phyloP scores from a whole-genome alignment of 2,113 vertebrate genomes.

The Hippolais icterina region DNA sequence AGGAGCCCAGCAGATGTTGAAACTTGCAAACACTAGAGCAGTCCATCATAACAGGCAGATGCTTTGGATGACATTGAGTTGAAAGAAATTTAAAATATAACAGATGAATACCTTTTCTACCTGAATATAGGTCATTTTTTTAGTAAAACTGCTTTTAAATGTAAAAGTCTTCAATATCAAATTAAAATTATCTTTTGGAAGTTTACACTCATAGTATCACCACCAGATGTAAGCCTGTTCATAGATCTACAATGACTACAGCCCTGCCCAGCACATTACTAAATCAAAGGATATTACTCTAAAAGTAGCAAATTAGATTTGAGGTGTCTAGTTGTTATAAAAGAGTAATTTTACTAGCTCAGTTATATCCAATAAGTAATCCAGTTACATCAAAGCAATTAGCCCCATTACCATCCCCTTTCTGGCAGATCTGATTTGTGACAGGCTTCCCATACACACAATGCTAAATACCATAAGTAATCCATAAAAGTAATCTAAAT shows the following conservation, averaged over 20 bases:
- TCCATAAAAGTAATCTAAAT: neutral
- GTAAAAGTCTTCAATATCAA: neutral
- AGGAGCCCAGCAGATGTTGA: neutral
- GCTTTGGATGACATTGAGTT: neutral
- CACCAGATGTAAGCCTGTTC: neutral
- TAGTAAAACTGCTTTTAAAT: neutral
- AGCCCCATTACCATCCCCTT: neutral
- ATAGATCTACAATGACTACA: neutral
- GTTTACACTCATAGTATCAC: neutral
- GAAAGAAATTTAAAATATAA: neutral
- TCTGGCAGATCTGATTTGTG: neutral
- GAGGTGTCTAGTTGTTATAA: neutral
- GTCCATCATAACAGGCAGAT: neutral
- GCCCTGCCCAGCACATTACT: neutral
- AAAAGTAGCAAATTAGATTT: neutral
- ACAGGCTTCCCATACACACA: neutral
- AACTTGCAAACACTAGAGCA: neutral
- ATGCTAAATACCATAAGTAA: neutral
- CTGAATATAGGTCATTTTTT: neutral
- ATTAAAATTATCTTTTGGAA: neutral
- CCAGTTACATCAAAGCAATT: neutral
- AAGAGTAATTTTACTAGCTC: neutral
- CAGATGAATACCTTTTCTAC: neutral
- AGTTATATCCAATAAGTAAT: neutral
- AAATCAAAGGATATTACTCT: neutral